Evolutionary conservation across 2,888 invertebrate genomes (phyloP).

Genomic region (Lycaena phlaeas): DNA sequence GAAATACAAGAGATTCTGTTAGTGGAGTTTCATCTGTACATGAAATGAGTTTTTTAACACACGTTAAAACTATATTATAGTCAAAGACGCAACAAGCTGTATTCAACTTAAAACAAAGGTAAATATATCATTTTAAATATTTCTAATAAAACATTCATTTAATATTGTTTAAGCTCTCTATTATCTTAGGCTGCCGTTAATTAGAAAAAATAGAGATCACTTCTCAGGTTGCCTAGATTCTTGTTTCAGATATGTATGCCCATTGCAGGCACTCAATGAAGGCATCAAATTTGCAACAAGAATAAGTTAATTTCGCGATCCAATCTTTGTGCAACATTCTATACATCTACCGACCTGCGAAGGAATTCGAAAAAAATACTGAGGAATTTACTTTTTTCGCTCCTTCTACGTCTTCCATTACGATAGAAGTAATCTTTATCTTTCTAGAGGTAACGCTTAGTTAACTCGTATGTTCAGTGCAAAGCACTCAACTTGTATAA

Average conservation of each 20-base stretch:
- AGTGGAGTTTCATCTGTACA: conserved; percentile 32
- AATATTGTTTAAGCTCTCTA: conserved; percentile 67
- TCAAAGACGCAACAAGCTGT: conserved; percentile 62
- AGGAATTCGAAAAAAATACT: conserved; percentile 27
- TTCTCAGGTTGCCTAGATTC: background rate
- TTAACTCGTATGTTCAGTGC: background rate
- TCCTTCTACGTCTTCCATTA: background rate
- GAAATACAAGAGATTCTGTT: conserved; percentile 37
- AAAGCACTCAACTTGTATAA: background rate
- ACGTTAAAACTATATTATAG: conserved; percentile 50
- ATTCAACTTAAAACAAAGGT: conserved; percentile 63
- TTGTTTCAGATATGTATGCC: background rate
- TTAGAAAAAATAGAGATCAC: conserved; percentile 39
- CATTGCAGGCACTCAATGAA: background rate
- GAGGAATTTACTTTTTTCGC: conserved; percentile 26
- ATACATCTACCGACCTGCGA: background rate
- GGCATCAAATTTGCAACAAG: background rate
- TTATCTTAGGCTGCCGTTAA: conserved; percentile 60
- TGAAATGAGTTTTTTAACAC: conserved; percentile 23
- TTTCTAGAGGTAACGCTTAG: conserved; percentile 27
- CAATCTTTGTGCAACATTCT: conserved; percentile 14
- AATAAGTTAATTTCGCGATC: background rate
- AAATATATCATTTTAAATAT: conserved; percentile 62
- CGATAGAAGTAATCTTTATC: conserved; percentile 41
- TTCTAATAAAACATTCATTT: conserved; percentile 66